phyloP scores from a whole-genome alignment of 2,113 vertebrate genomes.

The Archocentrus centrarchus region DNA sequence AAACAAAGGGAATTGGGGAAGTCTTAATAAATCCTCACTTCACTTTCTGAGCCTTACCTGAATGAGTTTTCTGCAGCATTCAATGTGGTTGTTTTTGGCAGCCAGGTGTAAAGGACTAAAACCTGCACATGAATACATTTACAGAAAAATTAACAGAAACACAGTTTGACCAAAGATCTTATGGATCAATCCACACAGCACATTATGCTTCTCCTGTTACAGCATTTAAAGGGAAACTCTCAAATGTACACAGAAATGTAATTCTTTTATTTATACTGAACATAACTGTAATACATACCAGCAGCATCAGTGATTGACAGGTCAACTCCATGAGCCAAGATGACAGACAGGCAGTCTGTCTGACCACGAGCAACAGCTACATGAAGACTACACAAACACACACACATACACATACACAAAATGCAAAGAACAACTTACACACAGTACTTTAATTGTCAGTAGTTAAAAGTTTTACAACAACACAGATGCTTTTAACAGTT shows the following conservation, averaged over 20 bases:
- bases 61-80: conserved; percentile 90
- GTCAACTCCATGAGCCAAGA: conserved; percentile 91
- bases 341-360: conserved; percentile 88
- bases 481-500: neutral
- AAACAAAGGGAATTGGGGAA: neutral
- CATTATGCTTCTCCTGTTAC: neutral
- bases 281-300: conserved; percentile 78
- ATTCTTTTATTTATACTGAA: neutral
- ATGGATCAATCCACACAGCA: neutral
- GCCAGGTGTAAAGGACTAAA: conserved; percentile 92
- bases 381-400: conserved; percentile 83
- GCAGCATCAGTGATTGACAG: conserved; percentile 86
- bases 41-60: conserved; percentile 83
- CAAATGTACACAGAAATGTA: neutral
- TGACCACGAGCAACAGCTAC: conserved; percentile 90
- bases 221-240: neutral
- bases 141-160: neutral
- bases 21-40: neutral
- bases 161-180: neutral
- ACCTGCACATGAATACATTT: conserved; percentile 76
- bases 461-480: neutral
- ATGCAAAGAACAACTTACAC: neutral
- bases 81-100: conserved; percentile 89
- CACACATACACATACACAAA: neutral
- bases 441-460: neutral